Conservation (phyloP, 2,113 vertebrate species). For the Anoplopoma fimbria region DNA sequence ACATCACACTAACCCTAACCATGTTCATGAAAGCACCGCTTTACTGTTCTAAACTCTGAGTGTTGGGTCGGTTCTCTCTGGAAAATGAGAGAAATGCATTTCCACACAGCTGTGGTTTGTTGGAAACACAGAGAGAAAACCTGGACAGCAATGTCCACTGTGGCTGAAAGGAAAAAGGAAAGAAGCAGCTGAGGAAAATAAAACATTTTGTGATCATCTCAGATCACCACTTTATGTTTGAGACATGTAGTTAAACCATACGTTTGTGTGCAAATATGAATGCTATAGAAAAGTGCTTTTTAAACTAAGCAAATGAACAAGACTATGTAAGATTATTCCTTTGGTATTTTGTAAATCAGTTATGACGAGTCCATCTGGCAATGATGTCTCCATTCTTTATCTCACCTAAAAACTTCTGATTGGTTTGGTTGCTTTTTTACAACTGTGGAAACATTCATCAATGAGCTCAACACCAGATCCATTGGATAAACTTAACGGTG, state of each 20-base stretch:
- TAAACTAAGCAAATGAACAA: neutral
- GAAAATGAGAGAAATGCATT: neutral
- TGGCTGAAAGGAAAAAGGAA: neutral
- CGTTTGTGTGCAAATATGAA: neutral
- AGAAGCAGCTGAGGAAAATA: neutral
- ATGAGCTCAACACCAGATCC: neutral
- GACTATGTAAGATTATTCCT: neutral
- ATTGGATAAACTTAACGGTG: neutral
- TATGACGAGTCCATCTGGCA: neutral
- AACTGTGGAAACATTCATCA: neutral
- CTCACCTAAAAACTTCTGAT: neutral
- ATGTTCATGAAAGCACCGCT: neutral
- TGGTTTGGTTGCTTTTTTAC: slow-evolving; percentile 7
- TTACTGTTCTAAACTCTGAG: neutral
- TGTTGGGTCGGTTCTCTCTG: neutral
- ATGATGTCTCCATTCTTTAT: neutral
- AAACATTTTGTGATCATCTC: neutral
- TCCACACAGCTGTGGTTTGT: no score
- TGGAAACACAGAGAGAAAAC: neutral
- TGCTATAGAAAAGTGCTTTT: neutral
- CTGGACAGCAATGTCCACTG: neutral
- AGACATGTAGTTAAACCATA: neutral
- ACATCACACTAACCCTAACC: neutral
- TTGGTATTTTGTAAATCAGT: neutral
- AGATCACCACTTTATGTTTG: neutral